Evolutionary conservation across 2,888 invertebrate species (phyloP), one percentile per base, ranked within the genome.

Genomic region (Lithophane socia): DNA sequence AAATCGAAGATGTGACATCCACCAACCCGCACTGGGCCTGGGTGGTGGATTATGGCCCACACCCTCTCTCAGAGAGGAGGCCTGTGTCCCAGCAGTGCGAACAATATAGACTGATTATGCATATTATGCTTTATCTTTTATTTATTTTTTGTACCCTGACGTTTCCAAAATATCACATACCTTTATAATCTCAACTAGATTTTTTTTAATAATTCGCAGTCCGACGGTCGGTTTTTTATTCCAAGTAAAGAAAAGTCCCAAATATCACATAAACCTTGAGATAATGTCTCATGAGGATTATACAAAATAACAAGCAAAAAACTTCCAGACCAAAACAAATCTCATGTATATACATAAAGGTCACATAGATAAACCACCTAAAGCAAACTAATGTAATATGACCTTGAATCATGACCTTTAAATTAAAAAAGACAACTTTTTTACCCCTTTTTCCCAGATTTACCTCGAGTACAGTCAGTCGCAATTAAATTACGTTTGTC

Each of bases 361-460:
- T 79, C 79, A 56, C n/a, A 18, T 16, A 61, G 21, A 74, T 73
- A 63, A 44, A 63, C 18, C 7, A 60, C 42, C 24, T 7, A 54
- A 3, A 29, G 16, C 10, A 21, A 24, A 56, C 29, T 71, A 18
- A 52, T 18, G 9, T 29, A 21, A 16, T 29, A 21, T 42, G n/a
- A 75, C 56, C 47, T 61, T 44, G 65, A 77, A 18, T 29, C 2
- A 13, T 64, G 44, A 65, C 58, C 52, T 61, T 60, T 52, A 37
- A n/a, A 21, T 69, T 49, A 73, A 67, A 49, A 8, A 29, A 24
- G 29, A 73, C 16, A 49, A 67, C 67, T 81, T 67, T 80, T 64
- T 10, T 44, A 64, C 21, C 29, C 66, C 21, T 54, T 73, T 47
- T 54, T 56, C 21, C 37, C 54, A 77, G 3, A 21, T n/a, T 54